Base-by-base conservation (phyloP, 2,888 invertebrate species). In the Malthinus flaveolus region DNA sequence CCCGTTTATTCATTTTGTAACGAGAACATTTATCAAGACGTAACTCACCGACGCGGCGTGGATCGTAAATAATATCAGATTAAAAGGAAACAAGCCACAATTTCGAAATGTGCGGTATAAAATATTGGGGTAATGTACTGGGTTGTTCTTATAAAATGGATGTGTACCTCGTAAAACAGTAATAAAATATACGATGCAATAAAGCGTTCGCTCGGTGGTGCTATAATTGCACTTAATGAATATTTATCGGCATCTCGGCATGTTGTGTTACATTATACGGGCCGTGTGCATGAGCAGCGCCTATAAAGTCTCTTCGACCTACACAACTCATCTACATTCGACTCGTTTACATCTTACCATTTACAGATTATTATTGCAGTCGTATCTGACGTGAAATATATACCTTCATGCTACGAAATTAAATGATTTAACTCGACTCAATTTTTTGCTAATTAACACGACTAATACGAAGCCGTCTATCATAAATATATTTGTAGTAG, bases 181-280 rank as follows among this genome's bases (percentile, higher is more conserved):
- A 73, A 75, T 77, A 76, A 77, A 78, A 77, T 76, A 78, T 77
- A 78, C 75, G 75, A 71, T 72, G 78, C 78, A 75, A 78, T 78
- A 78, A 78, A 78, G 75, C 73, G 76, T 76, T 77, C 75, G 71
- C 74, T 74, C 73, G 73, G 73, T 74, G 77, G 76, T 76, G 77
- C 76, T 76, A 77, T 78, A 78, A 78, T 78, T 78, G 78, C 76
- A 75, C 75, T 76, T 78, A 78, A 78, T 78, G 78, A 78, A 78
- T 78, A 78, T 78, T 78, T 78, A 78, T 78, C 73, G 78, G 73
- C 75, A 75, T 75, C 75, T 75, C 73, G 69, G 68, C 70, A 71
- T 70, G 73, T 71, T 69, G 69, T 68, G 71, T 70, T 74, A 73
- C 72, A 73, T 74, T 75, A 74, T 74, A 73, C 73, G 65, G 60